A percentile compares a stretch with the other conserved stretches of the same genome.
Evolutionary conservation across 2,888 invertebrate species (phyloP).

Genomic region (Magallana nippona): DNA sequence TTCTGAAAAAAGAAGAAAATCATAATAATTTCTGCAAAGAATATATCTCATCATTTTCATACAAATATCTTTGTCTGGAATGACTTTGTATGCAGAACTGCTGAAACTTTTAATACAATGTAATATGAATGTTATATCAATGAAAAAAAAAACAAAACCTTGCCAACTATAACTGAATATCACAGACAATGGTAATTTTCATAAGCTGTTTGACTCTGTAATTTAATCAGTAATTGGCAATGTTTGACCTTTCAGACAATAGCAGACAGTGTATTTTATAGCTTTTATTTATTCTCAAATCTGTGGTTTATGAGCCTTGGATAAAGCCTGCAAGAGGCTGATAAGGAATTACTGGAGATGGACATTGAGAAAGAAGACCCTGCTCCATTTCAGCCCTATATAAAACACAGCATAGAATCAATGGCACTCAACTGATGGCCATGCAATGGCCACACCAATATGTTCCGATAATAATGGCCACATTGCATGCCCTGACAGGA

Average conservation of each 20-base stretch:
- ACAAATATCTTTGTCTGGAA: too few relatives aligned
- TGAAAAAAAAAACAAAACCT: too few relatives aligned
- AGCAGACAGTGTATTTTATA: background rate
- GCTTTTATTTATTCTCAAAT: background rate
- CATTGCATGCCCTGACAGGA: slow-evolving; percentile 32
- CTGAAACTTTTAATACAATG: too few relatives aligned
- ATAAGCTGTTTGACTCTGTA: too few relatives aligned
- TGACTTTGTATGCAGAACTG: too few relatives aligned
- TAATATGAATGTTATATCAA: too few relatives aligned
- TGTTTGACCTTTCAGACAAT: too few relatives aligned
- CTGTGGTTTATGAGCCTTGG: background rate
- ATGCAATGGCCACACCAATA: slow-evolving; percentile 15
- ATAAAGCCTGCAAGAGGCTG: slow-evolving; percentile 7
- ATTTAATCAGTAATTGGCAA: too few relatives aligned
- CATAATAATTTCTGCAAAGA: too few relatives aligned
- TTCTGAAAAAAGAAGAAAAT: slow-evolving; percentile 85
- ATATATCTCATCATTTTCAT: too few relatives aligned
- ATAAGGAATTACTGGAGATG: background rate
- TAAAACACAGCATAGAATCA: background rate
- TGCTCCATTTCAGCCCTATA: background rate
- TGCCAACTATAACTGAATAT: too few relatives aligned
- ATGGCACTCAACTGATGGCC: slow-evolving; percentile 10
- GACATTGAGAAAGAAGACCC: background rate
- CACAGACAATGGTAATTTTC: too few relatives aligned
- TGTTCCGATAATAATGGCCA: slow-evolving; percentile 28